Evolutionary conservation across 2,113 vertebrate species (phyloP), one percentile per base, ranked within the genome.

Genomic region (Oncorhynchus clarkii): DNA sequence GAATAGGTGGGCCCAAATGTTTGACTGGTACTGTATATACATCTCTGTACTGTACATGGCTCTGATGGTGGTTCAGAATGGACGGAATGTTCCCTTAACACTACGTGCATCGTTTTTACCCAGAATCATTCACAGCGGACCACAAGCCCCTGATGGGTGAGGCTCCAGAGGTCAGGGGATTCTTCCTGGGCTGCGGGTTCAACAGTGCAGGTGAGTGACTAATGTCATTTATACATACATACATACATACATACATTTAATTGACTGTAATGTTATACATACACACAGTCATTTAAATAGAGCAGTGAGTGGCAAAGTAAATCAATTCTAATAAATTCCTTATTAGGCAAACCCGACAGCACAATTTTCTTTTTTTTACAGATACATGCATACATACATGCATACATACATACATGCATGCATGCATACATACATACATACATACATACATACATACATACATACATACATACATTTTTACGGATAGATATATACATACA

Each of bases 61-160:
- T 3, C 39, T 45, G 39, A 2, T 45, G 39, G 39, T 45, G 39
- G 11, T 45, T 45, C 39, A 45, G 9, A 45, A 45, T 45, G 39
- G 9, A 45, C 12, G 39, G 39, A 45, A 45, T 11, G 39, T 9
- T 45, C 9, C 39, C 39, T 45, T 45, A 45, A 11, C 9, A 45
- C 39, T 45, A 45, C 2, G 9, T 45, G 9, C 2, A 45, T 45
- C 9, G 0, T 11, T 45, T 80, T 34, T 60, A 70, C n/a, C 24
- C 81, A 99, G 98, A 99, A 78, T 99, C 97, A 0, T 99, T 99
- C 86, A 99, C 98, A 0, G 96, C 97, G 0, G 98, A 99, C 87
- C 98, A 99, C 81, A 99, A 99, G 70, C 97, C 98, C 0, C 93
- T 99, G 74, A 95, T 99, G 95, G 98, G 98, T 8, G 98, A 99